Base-by-base conservation (phyloP, 2,888 invertebrate genomes). In the Rapana venosa region DNA sequence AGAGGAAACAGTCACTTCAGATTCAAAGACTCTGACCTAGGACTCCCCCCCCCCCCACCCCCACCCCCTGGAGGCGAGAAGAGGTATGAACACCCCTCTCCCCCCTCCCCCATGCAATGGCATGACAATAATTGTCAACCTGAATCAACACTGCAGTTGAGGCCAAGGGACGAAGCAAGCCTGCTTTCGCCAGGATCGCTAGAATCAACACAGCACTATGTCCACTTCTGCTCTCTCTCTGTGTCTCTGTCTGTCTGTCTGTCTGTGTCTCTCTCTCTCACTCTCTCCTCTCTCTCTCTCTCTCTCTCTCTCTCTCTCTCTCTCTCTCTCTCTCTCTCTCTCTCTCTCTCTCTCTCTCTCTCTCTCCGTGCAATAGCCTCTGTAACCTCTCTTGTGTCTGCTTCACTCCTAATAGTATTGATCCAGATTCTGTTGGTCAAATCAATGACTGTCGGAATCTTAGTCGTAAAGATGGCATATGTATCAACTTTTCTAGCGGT, bases 271-370 rank as follows among this genome's bases (percentile, higher is more conserved):
- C 30, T 32, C 47, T 86, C 58, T 86, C 47, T 30, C 20, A 56
- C 56, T 86, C 20, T 47, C 47, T 47, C n/a, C 32, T 58, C 15
- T 86, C 47, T 61, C 47, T 86, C 61, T 58, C 47, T 47, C 20
- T 86, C 61, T 86, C 32, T 61, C 30, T 86, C 58, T 26, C 32
- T 61, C 32, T 13, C n/a, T 47, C 20, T 61, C 32, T 86, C 30
- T 56, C 47, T 61, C n/a, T 86, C 56, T 86, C 47, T 61, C 47
- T 86, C 61, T 86, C 32, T 61, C n/a, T 32, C 13, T 86, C 86
- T 86, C 61, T 32, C 32, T 86, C 56, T 86, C 20, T 61, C 47
- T 86, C 58, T 61, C n/a, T 11, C 56, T 87, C 30, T 58, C 66
- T 61, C 56, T 58, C n/a, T 87, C 13, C n/a, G 2, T 87, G n/a